phyloP scores from a whole-genome alignment of 2,113 vertebrate genomes.

The Okapia johnstoni region DNA sequence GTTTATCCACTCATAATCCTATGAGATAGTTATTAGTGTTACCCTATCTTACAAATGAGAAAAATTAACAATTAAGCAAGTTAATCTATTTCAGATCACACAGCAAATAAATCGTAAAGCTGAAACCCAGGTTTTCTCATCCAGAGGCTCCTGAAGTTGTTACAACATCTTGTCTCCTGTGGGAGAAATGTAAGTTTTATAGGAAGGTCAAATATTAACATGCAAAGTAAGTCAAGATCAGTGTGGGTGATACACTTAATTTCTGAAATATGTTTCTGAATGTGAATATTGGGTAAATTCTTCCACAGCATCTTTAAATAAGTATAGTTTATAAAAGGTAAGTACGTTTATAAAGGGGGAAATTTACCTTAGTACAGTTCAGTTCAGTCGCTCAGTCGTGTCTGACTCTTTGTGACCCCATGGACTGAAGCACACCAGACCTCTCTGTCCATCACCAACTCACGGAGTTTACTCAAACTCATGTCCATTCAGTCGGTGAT shows the following conservation, averaged over 20 bases:
- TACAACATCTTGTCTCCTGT: neutral
- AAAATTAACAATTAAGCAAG: neutral
- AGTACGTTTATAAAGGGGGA: neutral
- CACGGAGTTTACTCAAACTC: neutral
- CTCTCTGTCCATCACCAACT: neutral
- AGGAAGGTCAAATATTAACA: neutral
- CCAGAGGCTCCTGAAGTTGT: neutral
- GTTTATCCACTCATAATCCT: neutral
- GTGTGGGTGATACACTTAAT: neutral
- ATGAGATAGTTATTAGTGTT: neutral
- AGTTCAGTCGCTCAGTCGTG: neutral
- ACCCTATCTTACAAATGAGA: neutral
- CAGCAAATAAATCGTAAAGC: neutral
- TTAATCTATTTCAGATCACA: neutral
- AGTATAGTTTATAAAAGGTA: neutral
- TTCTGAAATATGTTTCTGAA: neutral
- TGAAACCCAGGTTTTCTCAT: neutral
- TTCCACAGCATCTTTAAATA: neutral
- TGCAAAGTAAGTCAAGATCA: neutral
- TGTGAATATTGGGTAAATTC: neutral
- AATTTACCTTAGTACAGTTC: neutral
- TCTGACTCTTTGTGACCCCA: neutral
- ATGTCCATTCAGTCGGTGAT: neutral
- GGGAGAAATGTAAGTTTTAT: neutral
- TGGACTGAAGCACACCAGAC: neutral